These are phyloP conservation scores for Uria aalge DNA, from an alignment of 2,113 vertebrate species.

Conservation along the genomic window DNA sequence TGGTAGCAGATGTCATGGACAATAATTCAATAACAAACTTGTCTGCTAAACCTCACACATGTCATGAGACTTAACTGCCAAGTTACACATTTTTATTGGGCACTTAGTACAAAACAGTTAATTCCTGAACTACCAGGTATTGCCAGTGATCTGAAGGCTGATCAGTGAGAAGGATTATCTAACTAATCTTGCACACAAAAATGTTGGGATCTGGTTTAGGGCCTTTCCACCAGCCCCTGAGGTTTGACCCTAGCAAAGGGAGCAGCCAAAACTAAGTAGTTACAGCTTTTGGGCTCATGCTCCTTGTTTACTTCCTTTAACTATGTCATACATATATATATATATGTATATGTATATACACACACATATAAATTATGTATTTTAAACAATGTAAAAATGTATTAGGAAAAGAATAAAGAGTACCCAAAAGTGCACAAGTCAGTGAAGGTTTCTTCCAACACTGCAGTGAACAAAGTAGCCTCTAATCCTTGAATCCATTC, in stretches of 20 bases:
- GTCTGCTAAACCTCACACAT: background rate
- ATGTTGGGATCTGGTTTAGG: background rate
- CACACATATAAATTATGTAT: background rate
- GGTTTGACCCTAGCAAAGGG: background rate
- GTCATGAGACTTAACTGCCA: background rate
- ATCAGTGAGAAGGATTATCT: background rate
- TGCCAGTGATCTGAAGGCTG: background rate
- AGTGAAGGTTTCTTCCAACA: background rate
- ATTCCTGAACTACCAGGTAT: background rate
- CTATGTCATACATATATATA: background rate
- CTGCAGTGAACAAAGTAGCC: background rate
- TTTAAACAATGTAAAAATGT: background rate
- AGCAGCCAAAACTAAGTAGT: background rate
- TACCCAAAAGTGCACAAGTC: background rate
- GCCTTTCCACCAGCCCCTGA: background rate
- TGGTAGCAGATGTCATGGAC: background rate
- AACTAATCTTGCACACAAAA: background rate
- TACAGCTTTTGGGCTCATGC: background rate
- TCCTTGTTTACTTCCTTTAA: background rate
- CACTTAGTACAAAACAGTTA: background rate
- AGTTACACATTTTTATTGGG: background rate
- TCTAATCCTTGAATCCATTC: background rate
- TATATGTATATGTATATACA: too few relatives aligned
- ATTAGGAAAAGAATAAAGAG: background rate
- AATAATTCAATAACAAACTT: background rate